Base-by-base conservation (phyloP, 2,113 vertebrate species). In the Herpetotheres cachinnans region DNA sequence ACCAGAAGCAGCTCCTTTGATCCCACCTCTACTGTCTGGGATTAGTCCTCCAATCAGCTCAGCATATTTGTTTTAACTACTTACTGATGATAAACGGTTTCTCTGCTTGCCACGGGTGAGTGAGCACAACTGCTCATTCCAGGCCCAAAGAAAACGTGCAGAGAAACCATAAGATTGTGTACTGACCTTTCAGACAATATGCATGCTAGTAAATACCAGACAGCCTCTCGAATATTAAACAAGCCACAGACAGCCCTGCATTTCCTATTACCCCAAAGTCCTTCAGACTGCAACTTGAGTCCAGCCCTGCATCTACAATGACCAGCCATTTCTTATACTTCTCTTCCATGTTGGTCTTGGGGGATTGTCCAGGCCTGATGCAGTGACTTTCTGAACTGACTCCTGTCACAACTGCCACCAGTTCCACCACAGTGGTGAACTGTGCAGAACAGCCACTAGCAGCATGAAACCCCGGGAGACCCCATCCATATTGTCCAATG, bases 141-240 rank as follows among this genome's bases (percentile, higher is more conserved):
- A 82, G 74, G 52, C 85, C 87, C 27, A 47, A 13, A 11, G 80
- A 55, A 86, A 96, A 96, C 5, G n/a, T 77, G 89, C 19, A 26
- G 67, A 61, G 94, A 80, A 93, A 65, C 50, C 1, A 0, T 67
- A 80, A 96, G 83, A 46, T 38, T 93, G 87, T 69, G 83, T 63
- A 6, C 65, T 94, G 97, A 97, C 97, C 96, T 97, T 97, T 91
- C 89, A 90, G 91, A 76, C 89, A 69, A 78, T 56, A 44, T 11
- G 5, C 65, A 74, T 26, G 66, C 95, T 47, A 63, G 81, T 84
- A 93, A 97, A 94, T 21, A 93, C 85, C 84, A 78, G 87, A 18
- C 82, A 89, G 88, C 17, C 82, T 92, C 85, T 4, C 19, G 3
- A 93, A 76, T 95, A 63, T 58, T 62, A 72, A 96, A 67, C 77